Evolutionary conservation across 2,797 vertebrate species (phyloP).

Genomic region (Poecilia gillii): DNA sequence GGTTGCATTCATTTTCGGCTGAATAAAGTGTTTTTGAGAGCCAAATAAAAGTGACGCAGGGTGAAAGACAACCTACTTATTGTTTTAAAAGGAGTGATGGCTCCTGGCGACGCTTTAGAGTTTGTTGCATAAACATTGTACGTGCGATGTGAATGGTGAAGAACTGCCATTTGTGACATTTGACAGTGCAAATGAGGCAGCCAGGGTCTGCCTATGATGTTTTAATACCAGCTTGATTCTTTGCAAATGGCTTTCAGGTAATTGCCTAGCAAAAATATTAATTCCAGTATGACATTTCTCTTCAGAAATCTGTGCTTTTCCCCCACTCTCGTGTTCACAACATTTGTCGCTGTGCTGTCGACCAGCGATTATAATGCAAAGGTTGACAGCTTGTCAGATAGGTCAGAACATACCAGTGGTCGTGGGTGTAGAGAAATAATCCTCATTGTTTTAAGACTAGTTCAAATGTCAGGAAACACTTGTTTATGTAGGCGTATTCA

Average conservation of each 20-base stretch:
- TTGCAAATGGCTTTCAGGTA: conserved; percentile 37
- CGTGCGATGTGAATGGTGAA: conserved; percentile 37
- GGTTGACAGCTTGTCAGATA: conserved; percentile 76
- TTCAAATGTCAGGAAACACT: conserved; percentile 74
- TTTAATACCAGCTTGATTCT: conserved; percentile 23
- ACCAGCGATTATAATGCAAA: conserved; percentile 64
- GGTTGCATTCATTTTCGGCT: conserved; percentile 61
- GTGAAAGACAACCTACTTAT: conserved; percentile 42
- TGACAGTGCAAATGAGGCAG: conserved; percentile 16
- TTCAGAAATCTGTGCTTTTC: conserved; percentile 49
- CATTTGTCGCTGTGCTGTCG: conserved; percentile 55
- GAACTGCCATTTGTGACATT: conserved; percentile 22
- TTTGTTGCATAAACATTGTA: conserved; percentile 29
- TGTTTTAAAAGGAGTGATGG: conserved; percentile 35
- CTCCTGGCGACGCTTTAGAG: conserved; percentile 27
- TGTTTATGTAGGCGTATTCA: conserved; percentile 70
- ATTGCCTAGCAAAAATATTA: conserved; percentile 55
- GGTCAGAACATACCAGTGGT: conserved; percentile 68
- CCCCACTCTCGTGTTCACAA: conserved; percentile 60
- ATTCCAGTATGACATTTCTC: conserved; percentile 47
- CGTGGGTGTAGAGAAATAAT: conserved; percentile 74
- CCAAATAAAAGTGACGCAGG: conserved; percentile 37
- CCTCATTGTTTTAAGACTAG: conserved; percentile 74
- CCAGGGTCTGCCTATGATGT: conserved; percentile 25
- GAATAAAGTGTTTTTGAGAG: conserved; percentile 43